Percentiles rank a stretch among this genome's conserved stretches.
These are phyloP conservation scores for Caradrina kadenii DNA, from an alignment of 2,888 invertebrate genomes.

Conservation along the genomic window DNA sequence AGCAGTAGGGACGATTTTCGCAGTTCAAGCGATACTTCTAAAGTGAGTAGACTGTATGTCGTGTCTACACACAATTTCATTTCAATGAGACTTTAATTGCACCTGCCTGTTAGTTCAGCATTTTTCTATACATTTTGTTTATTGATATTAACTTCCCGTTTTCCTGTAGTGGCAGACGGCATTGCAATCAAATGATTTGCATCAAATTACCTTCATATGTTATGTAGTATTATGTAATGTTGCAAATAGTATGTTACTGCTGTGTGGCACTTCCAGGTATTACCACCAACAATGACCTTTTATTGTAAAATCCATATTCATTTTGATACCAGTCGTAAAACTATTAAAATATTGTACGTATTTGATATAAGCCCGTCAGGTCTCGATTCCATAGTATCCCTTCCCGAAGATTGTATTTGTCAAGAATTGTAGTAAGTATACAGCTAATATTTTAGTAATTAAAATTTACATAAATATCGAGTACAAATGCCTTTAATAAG, in stretches of 20 bases:
- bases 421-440: too few relatives aligned
- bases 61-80: conserved; percentile 54
- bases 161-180: conserved; percentile 50
- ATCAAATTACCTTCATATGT: not conserved
- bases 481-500: conserved; percentile 7
- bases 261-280: not conserved
- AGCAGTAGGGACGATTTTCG: not conserved
- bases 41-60: conserved; percentile 16
- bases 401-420: too few relatives aligned
- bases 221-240: not conserved
- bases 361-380: too few relatives aligned
- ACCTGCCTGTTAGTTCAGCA: conserved; percentile 18
- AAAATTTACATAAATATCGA: not conserved
- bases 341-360: too few relatives aligned
- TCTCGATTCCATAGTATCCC: too few relatives aligned
- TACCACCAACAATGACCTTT: not conserved
- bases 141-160: conserved; percentile 27
- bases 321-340: too few relatives aligned
- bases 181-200: conserved; percentile 14
- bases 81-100: conserved; percentile 46
- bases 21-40: not conserved
- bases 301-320: too few relatives aligned
- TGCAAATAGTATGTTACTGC: not conserved
- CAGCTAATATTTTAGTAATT: too few relatives aligned
- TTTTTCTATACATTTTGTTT: conserved; percentile 46